Evolutionary conservation across 2,888 invertebrate genomes (phyloP).

Genomic region (Xanthia icteritia): DNA sequence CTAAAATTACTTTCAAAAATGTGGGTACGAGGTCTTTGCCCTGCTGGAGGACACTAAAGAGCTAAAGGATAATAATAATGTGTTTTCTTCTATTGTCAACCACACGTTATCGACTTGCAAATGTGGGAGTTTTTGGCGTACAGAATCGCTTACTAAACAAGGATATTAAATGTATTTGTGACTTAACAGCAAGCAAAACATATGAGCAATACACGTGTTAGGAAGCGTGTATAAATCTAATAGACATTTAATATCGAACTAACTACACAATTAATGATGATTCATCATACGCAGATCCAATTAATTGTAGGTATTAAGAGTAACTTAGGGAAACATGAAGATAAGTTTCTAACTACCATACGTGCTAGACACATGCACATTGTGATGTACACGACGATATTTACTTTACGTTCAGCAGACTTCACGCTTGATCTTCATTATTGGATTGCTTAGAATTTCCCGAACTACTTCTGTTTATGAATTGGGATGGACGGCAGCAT

Average conservation of each 20-base stretch:
- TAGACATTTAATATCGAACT: conserved; percentile 11
- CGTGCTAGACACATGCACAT: neutral
- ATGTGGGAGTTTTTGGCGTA: neutral
- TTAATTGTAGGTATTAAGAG: conserved; percentile 3
- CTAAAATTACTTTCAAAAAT: conserved; percentile 19
- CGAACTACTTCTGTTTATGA: neutral
- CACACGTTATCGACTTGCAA: neutral
- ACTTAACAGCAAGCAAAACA: conserved; percentile 28
- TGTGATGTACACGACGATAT: neutral
- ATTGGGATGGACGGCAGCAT: neutral
- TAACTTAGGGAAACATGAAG: neutral
- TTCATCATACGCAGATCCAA: conserved; percentile 24
- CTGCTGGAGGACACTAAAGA: neutral
- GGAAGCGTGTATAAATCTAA: conserved; percentile 12
- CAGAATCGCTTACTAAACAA: conserved; percentile 15
- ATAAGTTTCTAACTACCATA: neutral
- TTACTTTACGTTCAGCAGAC: neutral
- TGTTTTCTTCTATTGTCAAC: neutral
- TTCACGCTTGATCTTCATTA: neutral
- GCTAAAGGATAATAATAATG: neutral
- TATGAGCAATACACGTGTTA: conserved; percentile 49
- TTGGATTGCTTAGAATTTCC: no score
- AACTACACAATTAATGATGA: conserved; percentile 9
- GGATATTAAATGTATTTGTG: conserved; percentile 16
- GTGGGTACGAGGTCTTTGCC: neutral